phyloP scores from a whole-genome alignment of 2,797 vertebrate species.

The Dromococcyx pavoninus region DNA sequence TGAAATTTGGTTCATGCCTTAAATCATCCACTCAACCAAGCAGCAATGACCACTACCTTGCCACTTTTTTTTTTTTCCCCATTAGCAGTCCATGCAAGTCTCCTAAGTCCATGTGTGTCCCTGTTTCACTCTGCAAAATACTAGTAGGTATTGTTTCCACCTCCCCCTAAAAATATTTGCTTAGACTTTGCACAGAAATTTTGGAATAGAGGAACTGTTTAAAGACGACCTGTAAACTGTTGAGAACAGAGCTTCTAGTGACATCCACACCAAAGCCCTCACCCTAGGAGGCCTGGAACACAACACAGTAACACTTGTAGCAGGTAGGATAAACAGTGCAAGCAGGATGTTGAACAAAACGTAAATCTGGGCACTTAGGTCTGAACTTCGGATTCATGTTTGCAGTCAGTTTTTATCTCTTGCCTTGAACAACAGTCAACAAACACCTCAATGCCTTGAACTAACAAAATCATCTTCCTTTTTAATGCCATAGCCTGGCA shows the following conservation, averaged over 20 bases:
- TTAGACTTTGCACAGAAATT: background rate
- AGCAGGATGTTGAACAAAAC: background rate
- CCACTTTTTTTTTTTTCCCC: background rate
- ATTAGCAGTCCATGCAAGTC: background rate
- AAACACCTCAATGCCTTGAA: background rate
- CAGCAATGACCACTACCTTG: background rate
- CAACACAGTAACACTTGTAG: background rate
- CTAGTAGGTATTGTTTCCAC: background rate
- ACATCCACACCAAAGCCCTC: background rate
- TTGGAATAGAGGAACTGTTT: background rate
- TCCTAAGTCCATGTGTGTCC: background rate
- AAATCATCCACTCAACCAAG: background rate
- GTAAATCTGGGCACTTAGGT: background rate
- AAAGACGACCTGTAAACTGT: background rate
- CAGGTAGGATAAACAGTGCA: background rate
- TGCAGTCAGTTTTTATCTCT: conserved; percentile 15
- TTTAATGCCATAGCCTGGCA: background rate
- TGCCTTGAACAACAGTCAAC: background rate
- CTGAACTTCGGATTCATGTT: background rate
- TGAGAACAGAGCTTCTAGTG: background rate
- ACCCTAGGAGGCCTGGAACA: background rate
- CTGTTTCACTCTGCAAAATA: background rate
- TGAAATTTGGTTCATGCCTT: background rate
- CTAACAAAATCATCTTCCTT: conserved; percentile 4
- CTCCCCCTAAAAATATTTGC: background rate